Evolutionary conservation across 1,140 invertebrate species (phyloP), one percentile per base, ranked within the genome.

Genomic region (Heliothis virescens): DNA sequence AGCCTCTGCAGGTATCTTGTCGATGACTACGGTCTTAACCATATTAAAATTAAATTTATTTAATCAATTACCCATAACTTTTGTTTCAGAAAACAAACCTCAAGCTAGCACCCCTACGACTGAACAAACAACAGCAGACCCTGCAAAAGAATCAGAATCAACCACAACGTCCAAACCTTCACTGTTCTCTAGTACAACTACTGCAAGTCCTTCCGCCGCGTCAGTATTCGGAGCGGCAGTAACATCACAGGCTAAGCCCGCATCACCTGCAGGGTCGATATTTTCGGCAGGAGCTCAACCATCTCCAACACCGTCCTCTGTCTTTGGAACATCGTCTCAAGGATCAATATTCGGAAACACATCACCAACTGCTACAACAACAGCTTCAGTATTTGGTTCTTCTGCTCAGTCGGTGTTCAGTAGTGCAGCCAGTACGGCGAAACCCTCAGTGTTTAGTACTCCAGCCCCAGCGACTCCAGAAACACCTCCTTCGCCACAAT

Each of bases 171-270:
- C 79, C 21, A 53, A 60, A 59, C 26, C 76, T 65, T 59, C 73
- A 55, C 21, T 67, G 15, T 65, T 76, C 11, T 16, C 18, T 47
- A 1, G 2, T 21, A 18, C 34, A 12, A 18, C 79, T 18, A 26
- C 83, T 7, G 57, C 80, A 59, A 76, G 78, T 21, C 50, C 65
- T 55, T 82, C 87, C 3, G 78, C 88, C 0, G 84, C 86, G 1
- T 88, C 87, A 67, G 83, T 91, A 80, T 92, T 92, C 55, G 86
- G 86, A 7, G 79, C 88, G 41, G 85, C 89, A 0, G 85, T 83
- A 1, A 81, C 84, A 13, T 85, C 88, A 10, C 82, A 82, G 80
- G n/a, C 82, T 21, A 80, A 72, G 52, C 82, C 67, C 15, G 80
- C 85, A 18, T 75, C 84, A 21, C 81, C 81, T 63, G 26, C 82